Conservation (phyloP, 2,113 vertebrate genomes). For the Ardeotis arabs region DNA sequence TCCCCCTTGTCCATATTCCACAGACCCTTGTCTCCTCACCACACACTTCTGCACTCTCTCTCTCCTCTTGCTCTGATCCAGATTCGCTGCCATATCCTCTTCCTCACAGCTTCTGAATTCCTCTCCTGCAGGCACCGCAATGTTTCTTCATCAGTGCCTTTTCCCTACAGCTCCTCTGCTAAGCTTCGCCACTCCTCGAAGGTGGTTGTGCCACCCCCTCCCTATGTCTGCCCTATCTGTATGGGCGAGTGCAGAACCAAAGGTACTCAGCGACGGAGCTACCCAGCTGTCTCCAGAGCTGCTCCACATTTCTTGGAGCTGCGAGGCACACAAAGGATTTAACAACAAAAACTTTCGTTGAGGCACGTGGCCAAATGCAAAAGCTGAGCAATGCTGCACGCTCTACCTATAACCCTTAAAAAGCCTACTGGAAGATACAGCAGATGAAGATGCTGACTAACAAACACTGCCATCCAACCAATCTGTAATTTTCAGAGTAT, state of each 20-base stretch:
- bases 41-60: not conserved
- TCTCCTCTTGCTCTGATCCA: not conserved
- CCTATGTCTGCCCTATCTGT: fast-evolving
- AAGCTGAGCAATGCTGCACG: not conserved
- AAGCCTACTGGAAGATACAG: not conserved
- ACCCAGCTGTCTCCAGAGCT: not conserved
- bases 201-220: not conserved
- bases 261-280: fast-evolving
- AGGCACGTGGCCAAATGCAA: not conserved
- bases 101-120: not conserved
- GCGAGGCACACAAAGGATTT: not conserved
- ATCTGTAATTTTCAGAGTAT: not conserved
- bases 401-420: not conserved
- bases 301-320: fast-evolving
- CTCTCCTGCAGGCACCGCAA: not conserved
- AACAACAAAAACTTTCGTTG: not conserved
- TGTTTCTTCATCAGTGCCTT: not conserved
- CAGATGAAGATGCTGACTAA: constrained; percentile 15
- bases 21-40: not conserved
- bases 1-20: not conserved
- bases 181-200: not conserved
- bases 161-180: not conserved
- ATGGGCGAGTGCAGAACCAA: fast-evolving
- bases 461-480: not conserved
- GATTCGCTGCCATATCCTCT: fast-evolving